Evolutionary conservation across 2,888 invertebrate species (phyloP).

Genomic region (Epistrophe eligans): DNA sequence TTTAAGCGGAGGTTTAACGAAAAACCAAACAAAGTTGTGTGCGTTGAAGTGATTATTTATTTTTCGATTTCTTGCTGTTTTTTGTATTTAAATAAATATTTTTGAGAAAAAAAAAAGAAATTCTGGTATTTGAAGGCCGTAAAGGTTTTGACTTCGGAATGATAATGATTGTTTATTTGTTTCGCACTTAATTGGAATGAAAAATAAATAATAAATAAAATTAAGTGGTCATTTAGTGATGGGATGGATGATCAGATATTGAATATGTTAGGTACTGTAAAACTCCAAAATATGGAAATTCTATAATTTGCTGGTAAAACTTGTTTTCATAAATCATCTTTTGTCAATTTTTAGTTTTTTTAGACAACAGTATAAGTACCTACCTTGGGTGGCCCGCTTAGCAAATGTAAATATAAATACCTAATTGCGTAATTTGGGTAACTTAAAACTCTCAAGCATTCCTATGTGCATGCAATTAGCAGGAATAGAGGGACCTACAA

Average conservation of each 20-base stretch:
- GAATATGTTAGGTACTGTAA: neutral
- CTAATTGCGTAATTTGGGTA: too few species aligned
- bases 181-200: conserved; percentile 47
- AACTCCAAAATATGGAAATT: too few species aligned
- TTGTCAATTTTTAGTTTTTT: too few species aligned
- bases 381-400: too few species aligned
- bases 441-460: too few species aligned
- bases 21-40: neutral
- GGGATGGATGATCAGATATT: neutral
- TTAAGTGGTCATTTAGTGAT: conserved; percentile 2
- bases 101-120: conserved; percentile 21
- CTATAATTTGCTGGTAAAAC: too few species aligned
- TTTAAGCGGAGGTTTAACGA: conserved; percentile 11
- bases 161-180: conserved; percentile 58
- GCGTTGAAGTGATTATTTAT: conserved; percentile 11
- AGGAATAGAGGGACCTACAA: too few species aligned
- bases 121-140: conserved; percentile 57
- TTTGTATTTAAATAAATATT: conserved; percentile 6
- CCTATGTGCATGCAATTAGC: too few species aligned
- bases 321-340: too few species aligned
- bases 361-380: too few species aligned
- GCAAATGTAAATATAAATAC: too few species aligned
- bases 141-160: conserved; percentile 55
- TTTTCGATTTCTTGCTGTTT: neutral
- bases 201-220: conserved; percentile 23